These are phyloP conservation scores for Anas flavirostris DNA, from an alignment of 2,797 vertebrate species.

Conservation along the genomic window DNA sequence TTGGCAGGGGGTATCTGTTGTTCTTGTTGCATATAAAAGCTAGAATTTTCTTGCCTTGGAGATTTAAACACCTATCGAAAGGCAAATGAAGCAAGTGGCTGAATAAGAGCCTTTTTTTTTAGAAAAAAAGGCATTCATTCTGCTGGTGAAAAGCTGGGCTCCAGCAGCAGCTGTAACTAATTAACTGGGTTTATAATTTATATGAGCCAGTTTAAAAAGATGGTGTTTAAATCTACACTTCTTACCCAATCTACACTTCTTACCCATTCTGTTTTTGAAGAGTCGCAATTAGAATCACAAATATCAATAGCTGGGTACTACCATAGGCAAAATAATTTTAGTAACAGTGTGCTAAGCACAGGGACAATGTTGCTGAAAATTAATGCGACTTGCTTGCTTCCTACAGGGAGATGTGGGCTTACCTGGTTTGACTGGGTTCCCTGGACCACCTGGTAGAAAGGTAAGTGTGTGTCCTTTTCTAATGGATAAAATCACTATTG, in stretches of 20 bases:
- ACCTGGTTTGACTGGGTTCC: slow-evolving; percentile 86
- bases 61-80: slow-evolving; percentile 18
- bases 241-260: slow-evolving; percentile 29
- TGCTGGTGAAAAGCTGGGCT: slow-evolving; percentile 21
- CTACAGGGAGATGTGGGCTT: slow-evolving; percentile 89
- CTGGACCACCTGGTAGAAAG: slow-evolving; percentile 89
- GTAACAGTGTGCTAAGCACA: background rate
- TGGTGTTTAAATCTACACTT: slow-evolving; percentile 28
- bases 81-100: slow-evolving; percentile 18
- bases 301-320: background rate
- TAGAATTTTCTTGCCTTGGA: background rate
- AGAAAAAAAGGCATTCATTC: slow-evolving; percentile 7
- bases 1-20: slow-evolving; percentile 35
- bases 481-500: background rate
- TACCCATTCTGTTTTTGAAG: slow-evolving; percentile 20
- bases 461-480: slow-evolving; percentile 74
- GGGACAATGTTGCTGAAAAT: background rate
- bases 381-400: slow-evolving; percentile 1
- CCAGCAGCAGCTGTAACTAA: slow-evolving; percentile 46
- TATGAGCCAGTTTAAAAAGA: slow-evolving; percentile 21
- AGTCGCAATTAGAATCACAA: background rate
- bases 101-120: slow-evolving; percentile 27
- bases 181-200: slow-evolving; percentile 57
- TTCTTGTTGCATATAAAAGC: background rate
- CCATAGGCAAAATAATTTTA: background rate